Evolutionary conservation across 2,113 vertebrate genomes (phyloP).

Genomic region (Brachirus orientalis): DNA sequence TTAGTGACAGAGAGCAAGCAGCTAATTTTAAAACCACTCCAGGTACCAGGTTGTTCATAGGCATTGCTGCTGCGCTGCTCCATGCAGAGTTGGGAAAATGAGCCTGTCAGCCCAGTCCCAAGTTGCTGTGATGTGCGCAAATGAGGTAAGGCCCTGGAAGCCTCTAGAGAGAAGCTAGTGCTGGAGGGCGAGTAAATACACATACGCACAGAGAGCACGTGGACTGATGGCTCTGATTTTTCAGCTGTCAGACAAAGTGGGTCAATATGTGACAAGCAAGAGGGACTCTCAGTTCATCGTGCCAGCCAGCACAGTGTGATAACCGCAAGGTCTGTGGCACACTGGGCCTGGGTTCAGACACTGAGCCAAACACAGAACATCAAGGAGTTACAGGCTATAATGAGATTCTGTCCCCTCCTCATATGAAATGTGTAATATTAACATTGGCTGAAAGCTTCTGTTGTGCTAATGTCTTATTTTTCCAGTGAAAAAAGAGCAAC

Average conservation of each 20-base stretch:
- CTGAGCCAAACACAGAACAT: slow-evolving; percentile 18
- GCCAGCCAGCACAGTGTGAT: slow-evolving; percentile 47
- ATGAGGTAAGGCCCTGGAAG: slow-evolving; percentile 77
- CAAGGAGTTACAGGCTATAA: slow-evolving; percentile 22
- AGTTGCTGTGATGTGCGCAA: slow-evolving; percentile 76
- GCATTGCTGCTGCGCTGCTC: slow-evolving; percentile 62
- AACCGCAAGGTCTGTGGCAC: slow-evolving; percentile 44
- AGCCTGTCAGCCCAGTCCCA: slow-evolving; percentile 77
- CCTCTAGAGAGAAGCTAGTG: slow-evolving; percentile 57
- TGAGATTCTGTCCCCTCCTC: slow-evolving; percentile 14
- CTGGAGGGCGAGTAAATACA: slow-evolving; percentile 63
- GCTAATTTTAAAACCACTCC: slow-evolving; percentile 83
- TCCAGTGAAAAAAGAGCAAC: slow-evolving; percentile 24
- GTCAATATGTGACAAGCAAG: slow-evolving; percentile 76
- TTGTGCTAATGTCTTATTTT: slow-evolving; percentile 8
- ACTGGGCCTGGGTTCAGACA: slow-evolving; percentile 21
- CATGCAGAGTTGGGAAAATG: slow-evolving; percentile 78
- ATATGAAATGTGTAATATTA: slow-evolving; percentile 22
- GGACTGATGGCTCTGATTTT: slow-evolving; percentile 61
- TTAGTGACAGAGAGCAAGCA: slow-evolving; percentile 67
- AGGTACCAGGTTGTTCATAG: slow-evolving; percentile 58
- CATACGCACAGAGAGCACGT: slow-evolving; percentile 24
- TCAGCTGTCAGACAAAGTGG: slow-evolving; percentile 70
- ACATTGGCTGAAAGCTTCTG: slow-evolving; percentile 19
- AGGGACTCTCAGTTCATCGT: slow-evolving; percentile 56